phyloP scores from a whole-genome alignment of 1,140 invertebrate genomes.

The Notospermus geniculatus region DNA sequence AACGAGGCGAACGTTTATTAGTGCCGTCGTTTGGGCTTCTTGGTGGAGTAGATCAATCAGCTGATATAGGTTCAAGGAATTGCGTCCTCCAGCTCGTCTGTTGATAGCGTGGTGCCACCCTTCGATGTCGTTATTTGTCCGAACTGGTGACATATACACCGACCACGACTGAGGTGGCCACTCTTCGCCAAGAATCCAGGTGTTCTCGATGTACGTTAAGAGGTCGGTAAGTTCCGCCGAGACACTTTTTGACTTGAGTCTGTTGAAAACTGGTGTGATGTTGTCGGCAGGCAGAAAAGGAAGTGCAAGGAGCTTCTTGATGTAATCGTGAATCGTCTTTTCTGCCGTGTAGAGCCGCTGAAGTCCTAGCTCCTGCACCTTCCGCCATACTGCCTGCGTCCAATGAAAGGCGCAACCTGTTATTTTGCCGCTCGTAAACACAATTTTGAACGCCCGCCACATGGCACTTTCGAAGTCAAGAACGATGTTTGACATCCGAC shows the following conservation, averaged over 20 bases:
- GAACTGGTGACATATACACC: neutral
- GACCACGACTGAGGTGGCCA: neutral
- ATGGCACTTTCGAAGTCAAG: neutral
- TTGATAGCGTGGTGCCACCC: neutral
- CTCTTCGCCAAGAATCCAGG: neutral
- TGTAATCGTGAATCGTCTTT: neutral
- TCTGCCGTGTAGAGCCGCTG: neutral
- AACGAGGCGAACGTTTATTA: no score
- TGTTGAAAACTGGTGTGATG: neutral
- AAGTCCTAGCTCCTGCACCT: neutral
- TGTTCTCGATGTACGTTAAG: neutral
- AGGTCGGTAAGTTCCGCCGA: neutral
- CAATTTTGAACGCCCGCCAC: neutral
- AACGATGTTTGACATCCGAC: no score
- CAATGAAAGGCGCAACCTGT: neutral
- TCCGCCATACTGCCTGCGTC: no score
- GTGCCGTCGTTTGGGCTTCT: no score
- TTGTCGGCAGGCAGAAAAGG: neutral
- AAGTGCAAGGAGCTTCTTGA: neutral
- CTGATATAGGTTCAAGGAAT: no score
- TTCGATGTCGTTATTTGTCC: neutral
- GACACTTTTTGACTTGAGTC: neutral
- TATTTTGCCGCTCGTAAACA: neutral
- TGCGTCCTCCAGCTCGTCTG: no score
- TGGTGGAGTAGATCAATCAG: no score